phyloP scores from a whole-genome alignment of 2,113 vertebrate genomes.

The Sciurus niger region DNA sequence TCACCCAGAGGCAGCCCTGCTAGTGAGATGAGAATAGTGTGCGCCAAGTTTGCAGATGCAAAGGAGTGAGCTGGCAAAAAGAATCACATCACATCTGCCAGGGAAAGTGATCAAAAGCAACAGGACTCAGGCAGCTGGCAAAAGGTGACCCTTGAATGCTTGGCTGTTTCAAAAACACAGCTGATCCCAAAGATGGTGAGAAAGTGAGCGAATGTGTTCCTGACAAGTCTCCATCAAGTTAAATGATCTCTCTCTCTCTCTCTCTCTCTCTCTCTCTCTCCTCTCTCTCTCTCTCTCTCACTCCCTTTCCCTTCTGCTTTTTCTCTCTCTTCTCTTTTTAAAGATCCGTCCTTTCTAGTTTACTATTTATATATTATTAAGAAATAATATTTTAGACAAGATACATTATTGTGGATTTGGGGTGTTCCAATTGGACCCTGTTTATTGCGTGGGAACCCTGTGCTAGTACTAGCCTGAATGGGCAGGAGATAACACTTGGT shows the following conservation, averaged over 20 bases:
- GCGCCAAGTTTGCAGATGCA: background rate
- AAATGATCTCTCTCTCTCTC: background rate
- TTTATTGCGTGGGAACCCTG: background rate
- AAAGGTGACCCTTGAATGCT: constrained; percentile 52
- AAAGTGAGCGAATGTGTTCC: background rate
- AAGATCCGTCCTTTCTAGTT: background rate
- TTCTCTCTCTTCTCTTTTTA: background rate
- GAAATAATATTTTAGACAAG: background rate
- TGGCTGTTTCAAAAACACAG: background rate
- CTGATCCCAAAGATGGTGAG: background rate
- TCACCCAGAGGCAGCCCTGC: constrained; percentile 18
- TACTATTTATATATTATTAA: background rate
- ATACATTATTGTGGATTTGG: background rate
- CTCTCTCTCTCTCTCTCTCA: background rate
- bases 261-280: too few species aligned
- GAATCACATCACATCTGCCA: constrained; percentile 69
- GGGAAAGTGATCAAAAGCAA: constrained; percentile 62
- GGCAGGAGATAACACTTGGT: background rate
- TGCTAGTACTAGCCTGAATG: background rate
- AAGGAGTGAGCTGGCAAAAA: constrained; percentile 3
- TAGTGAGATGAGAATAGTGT: background rate
- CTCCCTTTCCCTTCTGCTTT: background rate
- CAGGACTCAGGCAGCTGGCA: constrained; percentile 38
- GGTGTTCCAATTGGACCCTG: background rate
- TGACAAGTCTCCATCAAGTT: background rate